Evolutionary conservation across 2,797 vertebrate genomes (phyloP).

Genomic region (Peromyscus nudipes): DNA sequence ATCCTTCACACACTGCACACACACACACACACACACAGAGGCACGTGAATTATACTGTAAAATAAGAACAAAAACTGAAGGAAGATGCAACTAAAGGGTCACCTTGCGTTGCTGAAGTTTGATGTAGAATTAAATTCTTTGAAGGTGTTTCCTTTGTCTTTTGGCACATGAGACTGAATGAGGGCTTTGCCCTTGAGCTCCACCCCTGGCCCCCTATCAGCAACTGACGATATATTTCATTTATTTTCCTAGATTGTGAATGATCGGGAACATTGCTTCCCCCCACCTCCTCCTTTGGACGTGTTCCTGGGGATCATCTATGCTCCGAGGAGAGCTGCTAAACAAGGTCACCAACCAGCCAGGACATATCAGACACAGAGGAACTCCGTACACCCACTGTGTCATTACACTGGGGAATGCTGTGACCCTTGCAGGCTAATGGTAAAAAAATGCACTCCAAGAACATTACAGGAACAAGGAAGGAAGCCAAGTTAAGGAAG

Average conservation of each 20-base stretch:
- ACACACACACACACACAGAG: neutral
- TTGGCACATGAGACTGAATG: neutral
- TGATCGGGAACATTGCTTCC: neutral
- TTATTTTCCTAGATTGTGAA: neutral
- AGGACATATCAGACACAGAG: neutral
- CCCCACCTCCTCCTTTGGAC: neutral
- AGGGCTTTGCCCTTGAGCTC: neutral
- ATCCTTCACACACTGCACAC: neutral
- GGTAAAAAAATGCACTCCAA: conserved; percentile 3
- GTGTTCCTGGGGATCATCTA: neutral
- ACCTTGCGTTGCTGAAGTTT: neutral
- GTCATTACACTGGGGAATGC: conserved; percentile 49
- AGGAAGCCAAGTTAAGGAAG: conserved; percentile 46
- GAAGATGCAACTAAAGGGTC: neutral
- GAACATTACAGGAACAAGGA: conserved; percentile 35
- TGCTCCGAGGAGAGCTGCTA: neutral
- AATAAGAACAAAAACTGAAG: neutral
- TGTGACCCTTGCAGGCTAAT: conserved; percentile 30
- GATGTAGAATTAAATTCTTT: neutral
- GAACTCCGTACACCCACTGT: neutral
- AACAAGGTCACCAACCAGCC: neutral
- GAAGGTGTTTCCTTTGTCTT: neutral
- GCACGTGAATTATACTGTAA: neutral
- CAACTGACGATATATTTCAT: neutral
- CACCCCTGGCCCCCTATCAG: neutral